Conservation (phyloP, 2,113 vertebrate genomes). For the Ptychochromis oligacanthus region DNA sequence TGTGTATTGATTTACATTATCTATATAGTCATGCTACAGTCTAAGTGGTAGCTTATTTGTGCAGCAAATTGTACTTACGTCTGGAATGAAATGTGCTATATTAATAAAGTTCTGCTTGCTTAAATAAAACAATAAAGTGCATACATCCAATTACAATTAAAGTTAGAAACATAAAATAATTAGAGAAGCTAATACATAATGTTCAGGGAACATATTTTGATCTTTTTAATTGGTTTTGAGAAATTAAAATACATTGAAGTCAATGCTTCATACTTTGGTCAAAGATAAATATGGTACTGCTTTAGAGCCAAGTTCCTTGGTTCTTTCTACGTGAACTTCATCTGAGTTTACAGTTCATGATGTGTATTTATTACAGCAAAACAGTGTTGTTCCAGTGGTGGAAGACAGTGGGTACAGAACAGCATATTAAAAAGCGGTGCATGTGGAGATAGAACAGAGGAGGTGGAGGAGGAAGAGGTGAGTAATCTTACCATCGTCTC, state of each 20-base stretch:
- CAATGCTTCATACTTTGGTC: neutral
- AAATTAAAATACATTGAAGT: neutral
- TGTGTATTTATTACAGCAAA: neutral
- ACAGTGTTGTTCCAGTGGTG: neutral
- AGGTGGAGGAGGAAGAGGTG: conserved; percentile 23
- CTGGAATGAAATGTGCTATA: neutral
- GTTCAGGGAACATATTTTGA: neutral
- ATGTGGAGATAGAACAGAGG: conserved; percentile 26
- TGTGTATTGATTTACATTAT: neutral
- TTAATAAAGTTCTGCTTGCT: neutral
- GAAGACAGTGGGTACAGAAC: neutral
- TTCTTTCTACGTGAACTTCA: neutral
- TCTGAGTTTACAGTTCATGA: neutral
- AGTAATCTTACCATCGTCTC: conserved; percentile 79
- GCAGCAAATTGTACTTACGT: neutral
- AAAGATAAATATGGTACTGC: neutral
- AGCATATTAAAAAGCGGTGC: conserved; percentile 11
- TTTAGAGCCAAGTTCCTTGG: neutral
- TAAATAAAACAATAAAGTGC: neutral
- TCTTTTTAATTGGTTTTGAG: neutral
- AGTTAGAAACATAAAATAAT: neutral
- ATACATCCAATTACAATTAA: neutral
- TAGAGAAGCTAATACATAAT: neutral
- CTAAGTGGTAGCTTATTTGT: neutral
- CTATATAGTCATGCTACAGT: neutral